Percentiles rank a stretch among this genome's conserved stretches.
Evolutionary conservation across 2,113 vertebrate genomes (phyloP).

Genomic region (Galeopterus variegatus): DNA sequence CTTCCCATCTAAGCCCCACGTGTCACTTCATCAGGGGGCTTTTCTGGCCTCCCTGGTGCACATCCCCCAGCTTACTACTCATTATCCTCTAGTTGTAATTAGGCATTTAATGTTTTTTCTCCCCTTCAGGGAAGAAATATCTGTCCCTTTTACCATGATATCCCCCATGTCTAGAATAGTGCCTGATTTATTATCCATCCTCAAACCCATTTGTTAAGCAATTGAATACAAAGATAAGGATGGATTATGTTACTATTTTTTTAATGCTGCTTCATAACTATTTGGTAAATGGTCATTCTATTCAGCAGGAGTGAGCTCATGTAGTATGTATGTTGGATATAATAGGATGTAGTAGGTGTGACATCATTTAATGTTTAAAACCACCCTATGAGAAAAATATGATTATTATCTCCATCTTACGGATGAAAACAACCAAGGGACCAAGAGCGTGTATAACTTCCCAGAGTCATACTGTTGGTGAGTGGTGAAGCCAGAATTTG

Average conservation of each 20-base stretch:
- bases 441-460: background rate
- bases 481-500: too few relatives aligned
- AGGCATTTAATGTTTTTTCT: background rate
- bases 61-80: background rate
- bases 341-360: background rate
- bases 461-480: background rate
- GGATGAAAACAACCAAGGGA: background rate
- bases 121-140: background rate
- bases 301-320: background rate
- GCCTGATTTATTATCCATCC: background rate
- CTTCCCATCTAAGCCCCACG: background rate
- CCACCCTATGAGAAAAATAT: background rate
- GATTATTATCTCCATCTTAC: conserved; percentile 7
- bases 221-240: background rate
- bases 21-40: background rate
- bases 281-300: conserved; percentile 24
- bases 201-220: background rate
- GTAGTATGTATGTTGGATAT: background rate
- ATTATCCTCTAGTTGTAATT: background rate
- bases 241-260: background rate
- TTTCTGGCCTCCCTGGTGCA: background rate
- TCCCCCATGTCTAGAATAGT: background rate
- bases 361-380: conserved; percentile 44
- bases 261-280: background rate
- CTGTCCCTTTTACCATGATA: background rate